Base-by-base conservation (phyloP, 2,888 invertebrate species). In the Eupithecia exiguata region DNA sequence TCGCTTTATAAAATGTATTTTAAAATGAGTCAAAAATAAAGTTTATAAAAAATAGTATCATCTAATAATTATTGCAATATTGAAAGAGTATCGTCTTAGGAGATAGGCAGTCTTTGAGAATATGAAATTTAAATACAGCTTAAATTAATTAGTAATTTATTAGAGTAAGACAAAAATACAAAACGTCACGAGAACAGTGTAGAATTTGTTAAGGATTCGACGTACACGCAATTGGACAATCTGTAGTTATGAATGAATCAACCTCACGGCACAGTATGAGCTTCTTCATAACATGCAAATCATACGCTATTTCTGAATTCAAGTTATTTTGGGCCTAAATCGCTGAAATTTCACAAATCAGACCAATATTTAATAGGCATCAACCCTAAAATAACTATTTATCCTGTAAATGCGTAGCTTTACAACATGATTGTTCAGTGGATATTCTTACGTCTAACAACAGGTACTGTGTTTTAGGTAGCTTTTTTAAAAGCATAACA, bases 11-110 rank as follows among this genome's bases (percentile, higher is more conserved):
- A 89, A 90, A 89, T 88, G 89, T 87, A 89, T 85, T 89, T 89
- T 87, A 90, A 92, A 91, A 91, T 83, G 79, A 88, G 85, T 91
- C 88, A 89, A 91, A 92, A 92, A 92, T 90, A 89, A 91, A 89
- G 82, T 84, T 83, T 82, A 87, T 88, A 89, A 88, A 90, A 87
- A 87, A 85, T 77, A 81, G 78, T 81, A 82, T 70, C 40, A 78
- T 84, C 83, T 83, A 83, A 84, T 77, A 82, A 84, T 85, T 65
- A 38, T 65, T 81, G 78, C 71, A 77, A 77, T 78, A 79, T 46
- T 58, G 61, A 74, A 66, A 46, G 71, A 71, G 35, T 4, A 58
- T 35, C 43, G 53, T 65, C 49, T 72, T 68, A 69, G 79, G 79
- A 80, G 79, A 76, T 75, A 81, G 79, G 81, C 85, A 86, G 86